Evolutionary conservation across 2,113 vertebrate species (phyloP), one percentile per base, ranked within the genome.

Genomic region (Melanostigma gelatinosum): DNA sequence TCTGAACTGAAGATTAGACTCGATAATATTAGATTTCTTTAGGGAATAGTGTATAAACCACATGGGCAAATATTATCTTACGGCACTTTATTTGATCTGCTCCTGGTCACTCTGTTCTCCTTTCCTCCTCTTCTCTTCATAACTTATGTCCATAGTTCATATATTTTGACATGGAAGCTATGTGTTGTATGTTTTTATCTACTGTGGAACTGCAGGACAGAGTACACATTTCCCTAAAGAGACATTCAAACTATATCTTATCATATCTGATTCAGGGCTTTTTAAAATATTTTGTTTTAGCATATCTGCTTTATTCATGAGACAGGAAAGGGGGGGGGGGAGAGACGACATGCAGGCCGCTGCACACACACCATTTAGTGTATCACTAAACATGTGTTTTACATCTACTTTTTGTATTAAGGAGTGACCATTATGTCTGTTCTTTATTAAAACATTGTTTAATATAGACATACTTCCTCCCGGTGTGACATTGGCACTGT

Each of bases 391-490:
- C 24, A 36, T 6, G 11, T 34, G 16, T 11, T 71, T 63, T 34
- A 13, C 16, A 24, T 32, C 29, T 65, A 4, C 3, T 6, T 18
- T 8, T 38, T 64, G 18, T 20, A 64, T 24, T 36, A 4, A 8
- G 7, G 27, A 40, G 13, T 27, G 11, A 63, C 24, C 32, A 62
- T 34, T 27, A n/a, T 22, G 57, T 63, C 52, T 77, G 42, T 44
- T 46, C 55, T 72, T 61, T 20, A 52, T 55, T 55, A 40, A 40
- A 60, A 16, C 13, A 36, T 13, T 48, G 24, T 29, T 80, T 63
- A 65, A 61, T 54, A 72, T 6, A 70, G 74, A 75, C 38, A 73
- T 12, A 8, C 66, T 44, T 74, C 44, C 42, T 55, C n/a, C 29
- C 46, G 57, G 38, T 67, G 42, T 65, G 70, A 52, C 18, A 3